Evolutionary conservation across 2,888 invertebrate species (phyloP).

Genomic region (Metallyticus violacea): DNA sequence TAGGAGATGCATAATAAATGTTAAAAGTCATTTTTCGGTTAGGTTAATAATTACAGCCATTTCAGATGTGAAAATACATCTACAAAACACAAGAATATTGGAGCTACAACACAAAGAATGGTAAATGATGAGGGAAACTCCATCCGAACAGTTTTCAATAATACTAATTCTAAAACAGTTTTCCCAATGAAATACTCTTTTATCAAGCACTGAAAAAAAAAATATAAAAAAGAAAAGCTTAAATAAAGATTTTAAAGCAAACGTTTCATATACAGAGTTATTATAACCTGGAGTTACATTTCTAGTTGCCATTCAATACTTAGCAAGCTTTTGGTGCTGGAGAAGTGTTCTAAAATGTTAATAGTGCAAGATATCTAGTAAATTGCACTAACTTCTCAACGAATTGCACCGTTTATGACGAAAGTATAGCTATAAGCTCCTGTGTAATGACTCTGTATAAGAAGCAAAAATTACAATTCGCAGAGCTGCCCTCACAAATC

Average conservation of each 20-base stretch:
- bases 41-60: not conserved
- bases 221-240: not conserved
- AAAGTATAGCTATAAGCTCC: not conserved
- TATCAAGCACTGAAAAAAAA: not conserved
- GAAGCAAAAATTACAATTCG: not conserved
- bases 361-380: no score
- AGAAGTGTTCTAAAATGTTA: no score
- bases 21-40: not conserved
- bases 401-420: not conserved
- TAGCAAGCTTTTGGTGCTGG: no score
- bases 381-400: no score
- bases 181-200: not conserved
- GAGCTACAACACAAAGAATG: slow-evolving; percentile 18
- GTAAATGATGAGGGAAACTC: slow-evolving; percentile 14
- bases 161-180: no score
- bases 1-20: not conserved
- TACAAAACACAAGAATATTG: slow-evolving; percentile 3
- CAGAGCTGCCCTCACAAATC: slow-evolving; percentile 15
- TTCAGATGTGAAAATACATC: slow-evolving; percentile 2
- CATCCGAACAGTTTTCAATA: not conserved
- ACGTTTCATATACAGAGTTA: not conserved
- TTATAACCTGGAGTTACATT: not conserved
- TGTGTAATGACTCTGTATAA: not conserved
- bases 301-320: not conserved
- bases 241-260: not conserved